Base-by-base conservation (phyloP, 2,888 invertebrate genomes). In the Chrysolina haemoptera region DNA sequence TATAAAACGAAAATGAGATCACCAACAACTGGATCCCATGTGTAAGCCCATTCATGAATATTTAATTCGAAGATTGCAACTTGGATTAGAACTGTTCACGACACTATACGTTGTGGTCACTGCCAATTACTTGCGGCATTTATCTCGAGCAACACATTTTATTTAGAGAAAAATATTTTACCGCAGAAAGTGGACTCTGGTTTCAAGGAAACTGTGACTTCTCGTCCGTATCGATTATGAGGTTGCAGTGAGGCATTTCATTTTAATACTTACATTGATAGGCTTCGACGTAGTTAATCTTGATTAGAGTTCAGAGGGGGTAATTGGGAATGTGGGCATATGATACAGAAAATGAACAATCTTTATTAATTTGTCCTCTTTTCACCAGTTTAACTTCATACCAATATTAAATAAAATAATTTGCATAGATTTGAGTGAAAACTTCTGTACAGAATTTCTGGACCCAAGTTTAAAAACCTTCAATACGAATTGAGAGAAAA, bases 41-140 rank as follows among this genome's bases (percentile, higher is more conserved):
- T 78, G 80, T 76, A 79, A 80, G 73, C 82, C 84, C 84, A 85
- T 85, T 85, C 86, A 86, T 85, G 86, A 85, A 85, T 85, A 85
- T 85, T 85, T 85, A 85, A 85, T 84, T 84, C 82, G 80, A 71
- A 79, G 85, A 84, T 85, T 81, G 84, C 79, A 77, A 77, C 77
- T 67, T 70, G 82, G 85, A 85, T 85, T 84, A 80, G 75, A 73
- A 73, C 79, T 41, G 81, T 82, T 81, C 83, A 84, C 82, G 85
- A 84, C 84, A 83, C 82, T 81, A 80, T 79, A 81, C 77, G 76
- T 79, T 78, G 79, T 80, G 81, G 82, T 82, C 78, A 75, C 80
- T 84, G 83, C 83, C 83, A 84, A 84, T 84, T 85, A 84, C 84
- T 79, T 79, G 78, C 73, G 53, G 72, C 70, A 70, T 76, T 79